These are phyloP conservation scores for Steinernema feltiae DNA, from an alignment of 1,140 invertebrate genomes.

Conservation along the genomic window DNA sequence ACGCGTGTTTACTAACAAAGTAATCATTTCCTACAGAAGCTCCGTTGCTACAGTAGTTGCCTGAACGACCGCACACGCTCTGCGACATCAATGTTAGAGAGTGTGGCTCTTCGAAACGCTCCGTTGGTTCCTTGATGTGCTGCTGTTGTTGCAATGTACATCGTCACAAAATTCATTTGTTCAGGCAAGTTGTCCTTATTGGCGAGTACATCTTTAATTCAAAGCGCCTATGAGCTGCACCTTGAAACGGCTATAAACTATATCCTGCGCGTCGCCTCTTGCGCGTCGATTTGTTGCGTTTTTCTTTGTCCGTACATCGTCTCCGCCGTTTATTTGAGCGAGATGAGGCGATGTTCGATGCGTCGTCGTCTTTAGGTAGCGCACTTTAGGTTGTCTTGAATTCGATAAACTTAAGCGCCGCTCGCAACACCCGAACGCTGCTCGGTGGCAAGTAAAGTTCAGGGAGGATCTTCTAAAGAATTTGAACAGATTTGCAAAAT, in stretches of 20 bases:
- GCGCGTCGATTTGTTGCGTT: neutral
- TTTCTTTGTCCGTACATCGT: neutral
- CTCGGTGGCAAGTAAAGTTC: neutral
- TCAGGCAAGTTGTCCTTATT: neutral
- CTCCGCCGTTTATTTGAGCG: neutral
- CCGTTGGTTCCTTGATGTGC: neutral
- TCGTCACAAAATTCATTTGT: neutral
- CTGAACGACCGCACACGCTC: neutral
- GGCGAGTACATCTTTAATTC: neutral
- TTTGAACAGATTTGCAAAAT: too few relatives aligned
- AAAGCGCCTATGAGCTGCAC: too few relatives aligned
- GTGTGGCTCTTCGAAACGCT: neutral
- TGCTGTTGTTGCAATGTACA: slow-evolving; percentile 1
- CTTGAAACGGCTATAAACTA: neutral
- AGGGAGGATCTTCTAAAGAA: neutral
- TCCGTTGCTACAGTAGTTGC: neutral
- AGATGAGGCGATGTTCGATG: neutral
- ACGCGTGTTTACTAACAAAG: neutral
- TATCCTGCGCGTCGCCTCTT: neutral
- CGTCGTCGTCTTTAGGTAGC: neutral
- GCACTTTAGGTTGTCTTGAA: neutral
- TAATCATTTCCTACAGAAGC: neutral
- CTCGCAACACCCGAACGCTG: neutral
- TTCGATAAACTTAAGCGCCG: neutral
- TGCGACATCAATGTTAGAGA: neutral